Evolutionary conservation across 2,113 vertebrate genomes (phyloP).

Genomic region (Entomyzon cyanotis): DNA sequence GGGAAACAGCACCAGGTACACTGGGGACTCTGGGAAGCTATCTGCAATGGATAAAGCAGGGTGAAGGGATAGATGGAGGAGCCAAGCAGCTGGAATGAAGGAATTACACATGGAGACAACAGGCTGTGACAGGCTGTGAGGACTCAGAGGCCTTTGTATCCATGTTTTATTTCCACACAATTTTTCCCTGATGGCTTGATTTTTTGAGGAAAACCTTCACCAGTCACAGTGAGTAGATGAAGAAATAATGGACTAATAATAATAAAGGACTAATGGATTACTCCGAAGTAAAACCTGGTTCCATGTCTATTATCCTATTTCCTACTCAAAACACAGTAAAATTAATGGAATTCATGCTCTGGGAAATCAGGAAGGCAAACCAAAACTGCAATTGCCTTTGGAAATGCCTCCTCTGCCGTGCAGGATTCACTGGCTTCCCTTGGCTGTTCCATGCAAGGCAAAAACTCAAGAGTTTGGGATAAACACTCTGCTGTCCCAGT

Average conservation of each 20-base stretch:
- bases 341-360: neutral
- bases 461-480: neutral
- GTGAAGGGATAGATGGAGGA: fast-evolving
- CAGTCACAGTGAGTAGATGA: neutral
- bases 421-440: neutral
- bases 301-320: neutral
- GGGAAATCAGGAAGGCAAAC: neutral
- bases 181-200: neutral
- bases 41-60: neutral
- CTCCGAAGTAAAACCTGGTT: neutral
- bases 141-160: neutral
- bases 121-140: neutral
- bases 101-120: neutral
- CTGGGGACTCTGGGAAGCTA: neutral
- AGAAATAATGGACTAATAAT: neutral
- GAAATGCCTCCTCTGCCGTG: neutral
- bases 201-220: neutral
- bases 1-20: neutral
- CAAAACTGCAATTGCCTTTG: fast-evolving
- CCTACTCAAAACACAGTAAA: neutral
- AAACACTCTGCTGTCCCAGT: neutral
- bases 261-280: neutral
- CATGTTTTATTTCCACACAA: neutral
- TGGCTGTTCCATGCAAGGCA: neutral
- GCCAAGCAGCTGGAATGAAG: neutral